Conservation (phyloP, 1,140 invertebrate genomes). For the Tribolium madens region DNA sequence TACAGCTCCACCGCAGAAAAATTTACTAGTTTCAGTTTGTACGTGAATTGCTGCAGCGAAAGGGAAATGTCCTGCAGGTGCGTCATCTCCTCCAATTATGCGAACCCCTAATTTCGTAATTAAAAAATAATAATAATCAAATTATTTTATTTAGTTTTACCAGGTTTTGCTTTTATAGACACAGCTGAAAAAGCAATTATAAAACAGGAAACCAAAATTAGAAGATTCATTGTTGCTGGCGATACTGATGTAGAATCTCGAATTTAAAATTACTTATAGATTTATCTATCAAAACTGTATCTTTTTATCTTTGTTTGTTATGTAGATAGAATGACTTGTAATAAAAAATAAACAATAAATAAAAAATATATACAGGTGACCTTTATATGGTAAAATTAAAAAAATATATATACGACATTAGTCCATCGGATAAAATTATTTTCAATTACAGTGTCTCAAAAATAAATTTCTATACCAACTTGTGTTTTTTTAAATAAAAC, state of each 20-base stretch:
- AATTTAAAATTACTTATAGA: not conserved
- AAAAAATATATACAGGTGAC: too few species aligned
- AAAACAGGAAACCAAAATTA: not conserved
- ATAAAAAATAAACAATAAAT: too few species aligned
- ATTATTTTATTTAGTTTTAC: not conserved
- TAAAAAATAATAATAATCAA: not conserved
- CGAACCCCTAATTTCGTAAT: not conserved
- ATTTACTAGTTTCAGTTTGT: slow-evolving; percentile 3
- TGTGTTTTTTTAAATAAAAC: too few species aligned
- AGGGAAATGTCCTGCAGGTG: not conserved
- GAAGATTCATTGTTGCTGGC: not conserved
- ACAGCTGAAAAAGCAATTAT: not conserved
- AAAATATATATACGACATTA: too few species aligned
- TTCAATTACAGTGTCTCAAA: too few species aligned
- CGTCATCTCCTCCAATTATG: slow-evolving; percentile 2
- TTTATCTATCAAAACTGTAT: not conserved
- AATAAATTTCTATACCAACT: too few species aligned
- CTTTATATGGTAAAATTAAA: too few species aligned
- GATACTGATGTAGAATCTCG: not conserved
- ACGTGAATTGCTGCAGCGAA: slow-evolving; percentile 3
- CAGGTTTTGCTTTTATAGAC: not conserved
- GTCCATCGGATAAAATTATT: too few species aligned
- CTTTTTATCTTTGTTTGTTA: not conserved
- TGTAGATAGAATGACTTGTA: too few species aligned
- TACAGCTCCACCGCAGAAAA: not conserved